These are phyloP conservation scores for Scopus umbretta DNA, from an alignment of 2,113 vertebrate genomes.

Conservation along the genomic window DNA sequence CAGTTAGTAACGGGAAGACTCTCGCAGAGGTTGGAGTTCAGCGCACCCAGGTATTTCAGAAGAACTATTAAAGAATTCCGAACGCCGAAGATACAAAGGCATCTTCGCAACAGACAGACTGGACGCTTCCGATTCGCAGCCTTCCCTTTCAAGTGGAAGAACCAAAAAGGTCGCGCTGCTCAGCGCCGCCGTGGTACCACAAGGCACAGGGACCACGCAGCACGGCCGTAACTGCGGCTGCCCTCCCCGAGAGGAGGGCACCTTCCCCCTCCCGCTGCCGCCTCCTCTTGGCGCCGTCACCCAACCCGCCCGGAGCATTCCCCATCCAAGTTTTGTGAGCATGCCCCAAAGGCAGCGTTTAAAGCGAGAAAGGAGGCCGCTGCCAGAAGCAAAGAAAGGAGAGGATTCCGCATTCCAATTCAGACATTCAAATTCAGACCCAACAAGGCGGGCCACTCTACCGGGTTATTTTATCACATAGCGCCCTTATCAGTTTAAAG, in stretches of 20 bases:
- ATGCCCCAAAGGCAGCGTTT: background rate
- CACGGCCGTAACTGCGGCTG: too few relatives aligned
- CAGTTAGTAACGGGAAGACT: background rate
- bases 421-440: background rate
- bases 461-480: background rate
- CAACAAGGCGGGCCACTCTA: background rate
- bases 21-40: background rate
- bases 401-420: background rate
- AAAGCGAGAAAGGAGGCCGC: background rate
- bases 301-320: too few relatives aligned
- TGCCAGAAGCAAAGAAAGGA: background rate
- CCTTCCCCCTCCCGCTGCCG: background rate
- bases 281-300: background rate
- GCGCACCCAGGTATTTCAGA: background rate
- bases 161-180: too few relatives aligned
- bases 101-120: background rate
- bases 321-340: background rate
- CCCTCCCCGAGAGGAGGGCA: too few relatives aligned
- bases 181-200: accelerated
- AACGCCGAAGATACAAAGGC: background rate
- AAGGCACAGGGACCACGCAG: too few relatives aligned
- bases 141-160: background rate
- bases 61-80: background rate
- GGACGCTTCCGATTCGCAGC: background rate
- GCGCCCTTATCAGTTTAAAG: background rate